A percentile compares a stretch with the other conserved stretches of the same genome.
These are phyloP conservation scores for Aurelia sp. DNA, from an alignment of 30 jellyfish, hydroid and myxozoan genomes.

Conservation along the genomic window DNA sequence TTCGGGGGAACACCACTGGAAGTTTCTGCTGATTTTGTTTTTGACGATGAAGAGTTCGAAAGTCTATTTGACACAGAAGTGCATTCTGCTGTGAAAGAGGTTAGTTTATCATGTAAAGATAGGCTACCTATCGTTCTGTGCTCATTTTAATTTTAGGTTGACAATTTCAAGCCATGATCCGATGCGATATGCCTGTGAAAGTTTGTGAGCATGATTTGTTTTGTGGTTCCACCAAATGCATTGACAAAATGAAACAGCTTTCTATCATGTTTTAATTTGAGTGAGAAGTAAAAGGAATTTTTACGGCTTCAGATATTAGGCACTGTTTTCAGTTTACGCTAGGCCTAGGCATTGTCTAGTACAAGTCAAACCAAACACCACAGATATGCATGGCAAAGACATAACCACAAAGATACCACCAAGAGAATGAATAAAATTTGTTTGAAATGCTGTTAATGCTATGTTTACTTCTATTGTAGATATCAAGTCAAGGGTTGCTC, in stretches of 20 bases:
- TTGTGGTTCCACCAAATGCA: too few relatives aligned
- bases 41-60: slow-evolving; percentile 25
- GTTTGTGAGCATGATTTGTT: too few relatives aligned
- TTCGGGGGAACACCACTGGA: slow-evolving; percentile 25
- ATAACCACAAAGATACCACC: too few relatives aligned
- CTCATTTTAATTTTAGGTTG: background rate
- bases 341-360: too few relatives aligned
- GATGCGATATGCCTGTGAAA: background rate
- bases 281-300: too few relatives aligned
- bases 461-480: background rate
- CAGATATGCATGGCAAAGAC: too few relatives aligned
- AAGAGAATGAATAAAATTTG: background rate
- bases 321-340: too few relatives aligned
- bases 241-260: too few relatives aligned
- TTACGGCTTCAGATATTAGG: too few relatives aligned
- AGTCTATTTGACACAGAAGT: slow-evolving; percentile 26
- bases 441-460: background rate
- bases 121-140: background rate
- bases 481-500: background rate
- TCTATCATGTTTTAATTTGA: too few relatives aligned
- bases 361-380: too few relatives aligned
- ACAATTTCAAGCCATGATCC: background rate
- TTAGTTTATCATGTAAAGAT: slow-evolving; percentile 2
- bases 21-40: background rate
- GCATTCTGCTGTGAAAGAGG: slow-evolving; percentile 37